phyloP scores from a whole-genome alignment of 2,888 invertebrate genomes.

The Netelia melanura region DNA sequence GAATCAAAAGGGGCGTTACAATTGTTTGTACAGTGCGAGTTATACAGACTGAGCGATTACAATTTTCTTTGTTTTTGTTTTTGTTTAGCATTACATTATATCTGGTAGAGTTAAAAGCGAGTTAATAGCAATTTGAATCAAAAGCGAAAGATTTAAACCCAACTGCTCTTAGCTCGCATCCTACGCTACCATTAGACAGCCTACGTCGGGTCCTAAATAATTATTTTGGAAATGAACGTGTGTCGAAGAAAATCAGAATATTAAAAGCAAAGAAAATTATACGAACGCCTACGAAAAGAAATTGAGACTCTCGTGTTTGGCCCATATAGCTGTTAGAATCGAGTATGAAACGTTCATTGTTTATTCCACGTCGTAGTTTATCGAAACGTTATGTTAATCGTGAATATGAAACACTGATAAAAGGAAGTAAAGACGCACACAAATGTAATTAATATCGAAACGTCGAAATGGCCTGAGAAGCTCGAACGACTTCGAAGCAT shows the following conservation, averaged over 20 bases:
- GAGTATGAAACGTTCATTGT: conserved; percentile 61
- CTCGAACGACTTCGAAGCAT: conserved; percentile 10
- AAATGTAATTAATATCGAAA: conserved; percentile 52
- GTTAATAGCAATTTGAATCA: too few relatives aligned
- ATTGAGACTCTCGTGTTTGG: conserved; percentile 23
- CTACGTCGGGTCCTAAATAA: conserved; percentile 68
- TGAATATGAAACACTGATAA: conserved; percentile 32
- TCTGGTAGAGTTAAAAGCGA: too few relatives aligned
- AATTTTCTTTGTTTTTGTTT: conserved; percentile 61
- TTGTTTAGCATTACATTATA: too few relatives aligned
- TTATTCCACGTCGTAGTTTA: conserved; percentile 62
- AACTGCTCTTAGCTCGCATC: too few relatives aligned
- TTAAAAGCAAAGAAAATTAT: conserved; percentile 1
- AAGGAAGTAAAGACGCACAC: conserved; percentile 24
- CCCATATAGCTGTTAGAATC: conserved; percentile 48
- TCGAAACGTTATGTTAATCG: conserved; percentile 61
- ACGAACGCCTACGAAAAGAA: conserved; percentile 27
- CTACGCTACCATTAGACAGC: conserved; percentile 65
- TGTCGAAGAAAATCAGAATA: neutral
- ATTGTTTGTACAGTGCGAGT: conserved; percentile 68
- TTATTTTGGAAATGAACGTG: conserved; percentile 7
- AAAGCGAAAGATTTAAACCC: too few relatives aligned
- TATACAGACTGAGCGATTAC: conserved; percentile 68
- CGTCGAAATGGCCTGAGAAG: conserved; percentile 45
- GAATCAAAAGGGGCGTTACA: conserved; percentile 45